Base-by-base conservation (phyloP, 35 echinoderm and acorn worm genomes). In the Stichopus chloronotus region DNA sequence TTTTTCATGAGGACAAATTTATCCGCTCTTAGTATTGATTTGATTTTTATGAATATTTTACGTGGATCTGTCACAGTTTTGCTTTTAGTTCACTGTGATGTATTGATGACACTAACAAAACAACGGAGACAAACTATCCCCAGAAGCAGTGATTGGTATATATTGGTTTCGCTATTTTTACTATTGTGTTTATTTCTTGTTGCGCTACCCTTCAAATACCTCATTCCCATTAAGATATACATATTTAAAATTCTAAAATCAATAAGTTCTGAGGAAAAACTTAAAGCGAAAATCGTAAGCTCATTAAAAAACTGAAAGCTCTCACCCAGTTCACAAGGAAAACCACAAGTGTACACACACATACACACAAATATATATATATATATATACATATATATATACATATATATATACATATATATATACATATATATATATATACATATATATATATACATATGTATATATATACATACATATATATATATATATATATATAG, bases 391-490 rank as follows among this genome's bases (percentile, higher is more conserved):
- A 69, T 69, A 69, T 69, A 69, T 78, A 8, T 78, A 8, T 78
- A 78, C n/a, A n/a, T 78, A 78, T 78, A 78, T 78, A 78, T 78
- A 78, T 78, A 78, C n/a, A 78, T 78, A n/a, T 78, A 78, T 78
- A 78, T 78, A 78, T 78, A 78, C n/a, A 78, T 78, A 78, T 78
- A 78, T 78, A 78, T 78, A n/a, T 8, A 78, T 78, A 8, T 78
- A 78, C n/a, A 78, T 78, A 78, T 78, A 78, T 78, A n/a, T 8
- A 78, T 78, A 8, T 78, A 78, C n/a, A 78, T 78, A 78, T 78
- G n/a, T 78, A 78, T 78, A 78, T 78, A 78, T 78, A 78, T 78
- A 78, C n/a, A 78, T 78, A 78, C n/a, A 78, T 78, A 78, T 78
- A 78, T 78, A 78, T 78, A 78, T 78, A 78, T 78, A 78, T 78